These are phyloP conservation scores for Poeciliopsis turrubarensis DNA, from an alignment of 2,113 vertebrate genomes.

Conservation along the genomic window DNA sequence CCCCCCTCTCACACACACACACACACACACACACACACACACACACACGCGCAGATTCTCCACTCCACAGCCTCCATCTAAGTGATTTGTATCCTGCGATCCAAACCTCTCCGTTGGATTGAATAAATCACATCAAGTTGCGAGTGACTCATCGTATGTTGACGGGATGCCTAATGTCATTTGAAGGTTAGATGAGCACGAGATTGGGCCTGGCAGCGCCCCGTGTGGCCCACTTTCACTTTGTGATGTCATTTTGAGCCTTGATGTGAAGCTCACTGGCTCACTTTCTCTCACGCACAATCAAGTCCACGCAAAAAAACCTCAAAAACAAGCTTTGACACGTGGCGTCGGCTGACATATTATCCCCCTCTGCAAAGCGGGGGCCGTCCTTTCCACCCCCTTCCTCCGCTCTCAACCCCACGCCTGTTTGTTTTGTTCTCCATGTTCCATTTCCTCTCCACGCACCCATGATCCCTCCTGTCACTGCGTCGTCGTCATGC, in stretches of 20 bases:
- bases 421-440: conserved; percentile 71
- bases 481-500: conserved; percentile 63
- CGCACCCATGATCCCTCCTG: conserved; percentile 58
- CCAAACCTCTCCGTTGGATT: conserved; percentile 62
- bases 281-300: not conserved
- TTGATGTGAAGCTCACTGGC: conserved; percentile 34
- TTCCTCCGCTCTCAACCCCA: not conserved
- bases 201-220: conserved; percentile 40
- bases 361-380: conserved; percentile 44
- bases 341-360: conserved; percentile 55
- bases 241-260: conserved; percentile 43
- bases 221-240: conserved; percentile 32
- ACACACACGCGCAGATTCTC: conserved; percentile 10
- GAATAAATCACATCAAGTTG: conserved; percentile 73
- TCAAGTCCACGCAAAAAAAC: conserved; percentile 13
- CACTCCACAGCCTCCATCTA: conserved; percentile 45
- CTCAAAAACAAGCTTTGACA: conserved; percentile 38
- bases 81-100: conserved; percentile 73
- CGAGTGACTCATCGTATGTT: conserved; percentile 61
- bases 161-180: conserved; percentile 70
- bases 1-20: not conserved
- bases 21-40: conserved; percentile 2
- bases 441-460: conserved; percentile 75
- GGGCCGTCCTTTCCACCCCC: conserved; percentile 30
- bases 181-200: conserved; percentile 74